phyloP scores from a whole-genome alignment of 1,140 invertebrate species.

The Drosophila bocki region DNA sequence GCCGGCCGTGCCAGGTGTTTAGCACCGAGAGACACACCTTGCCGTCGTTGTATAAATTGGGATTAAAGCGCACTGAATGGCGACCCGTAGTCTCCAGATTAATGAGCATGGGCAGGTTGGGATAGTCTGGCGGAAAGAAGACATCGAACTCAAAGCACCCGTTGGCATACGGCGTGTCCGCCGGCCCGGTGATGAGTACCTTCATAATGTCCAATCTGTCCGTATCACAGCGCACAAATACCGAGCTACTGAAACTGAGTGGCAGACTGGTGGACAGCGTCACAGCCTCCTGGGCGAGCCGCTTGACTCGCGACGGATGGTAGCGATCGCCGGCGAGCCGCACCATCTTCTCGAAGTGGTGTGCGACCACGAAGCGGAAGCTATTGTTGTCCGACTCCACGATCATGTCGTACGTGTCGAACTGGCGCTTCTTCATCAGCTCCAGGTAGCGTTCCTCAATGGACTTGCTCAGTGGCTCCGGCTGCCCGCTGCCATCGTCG shows the following conservation, averaged over 20 bases:
- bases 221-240: conserved; percentile 98
- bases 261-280: conserved; percentile 97
- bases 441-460: conserved; percentile 92
- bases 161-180: conserved; percentile 95
- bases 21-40: conserved; percentile 98
- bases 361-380: conserved; percentile 93
- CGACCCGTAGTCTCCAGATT: conserved; percentile 98
- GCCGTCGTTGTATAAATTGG: conserved; percentile 98
- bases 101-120: conserved; percentile 92
- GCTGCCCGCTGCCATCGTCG: conserved; percentile 68
- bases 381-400: conserved; percentile 90
- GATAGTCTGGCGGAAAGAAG: conserved; percentile 96
- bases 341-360: conserved; percentile 96
- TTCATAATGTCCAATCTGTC: conserved; percentile 98
- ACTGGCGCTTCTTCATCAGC: conserved; percentile 95
- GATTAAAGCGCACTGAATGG: conserved; percentile 97
- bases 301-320: conserved; percentile 94
- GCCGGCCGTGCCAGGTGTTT: conserved; percentile 98
- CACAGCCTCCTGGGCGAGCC: conserved; percentile 97
- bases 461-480: conserved; percentile 86
- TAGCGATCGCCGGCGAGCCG: conserved; percentile 93
- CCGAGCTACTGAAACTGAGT: conserved; percentile 96
- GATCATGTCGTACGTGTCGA: conserved; percentile 97
- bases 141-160: conserved; percentile 96
- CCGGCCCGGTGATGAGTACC: conserved; percentile 96